Base-by-base conservation (phyloP, 2,113 vertebrate species). In the Jacana jacana region DNA sequence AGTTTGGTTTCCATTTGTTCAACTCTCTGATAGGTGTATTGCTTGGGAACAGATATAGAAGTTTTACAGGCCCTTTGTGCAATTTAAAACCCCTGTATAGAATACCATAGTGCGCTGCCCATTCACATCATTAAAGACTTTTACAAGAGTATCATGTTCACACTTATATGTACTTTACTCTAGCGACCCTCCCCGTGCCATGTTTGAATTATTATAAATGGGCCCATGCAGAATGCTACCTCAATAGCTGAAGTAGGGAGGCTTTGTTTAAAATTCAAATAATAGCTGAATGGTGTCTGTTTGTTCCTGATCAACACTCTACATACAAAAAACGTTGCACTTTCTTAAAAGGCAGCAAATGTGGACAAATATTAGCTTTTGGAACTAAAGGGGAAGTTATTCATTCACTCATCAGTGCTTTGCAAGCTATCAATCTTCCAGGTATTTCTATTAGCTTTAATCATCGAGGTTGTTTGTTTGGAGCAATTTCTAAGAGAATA, bases 361-460 rank as follows among this genome's bases (percentile, higher is more conserved):
- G 96, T 97, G 97, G 95, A 97, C 98, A 98, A 98, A 98, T 98
- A 98, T 98, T 98, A 98, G 98, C 97, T 98, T 97, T 98, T 96
- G 94, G 89, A 97, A 97, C 97, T 97, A 97, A 97, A 97, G 96
- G 95, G 97, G 98, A 98, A 98, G 98, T 98, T 98, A 98, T 97
- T 98, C 97, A 98, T 98, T 98, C 97, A 98, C 97, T 98, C 96
- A 94, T 94, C 95, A 97, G 91, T 92, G 76, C 96, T 98, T 98
- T 97, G 95, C 96, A 96, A 97, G 97, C 97, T 98, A 98, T 98
- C 98, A 98, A 97, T 98, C 98, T 98, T 97, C 95, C 76, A 83
- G 97, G 97, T 98, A 98, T 98, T 98, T 98, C 98, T 98, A 97
- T 98, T 97, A 97, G 98, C 98, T 98, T 98, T 98, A 98, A 98